phyloP scores from a whole-genome alignment of 92 coral and sea anemone genomes.

The Parazoanthus atlanticus region DNA sequence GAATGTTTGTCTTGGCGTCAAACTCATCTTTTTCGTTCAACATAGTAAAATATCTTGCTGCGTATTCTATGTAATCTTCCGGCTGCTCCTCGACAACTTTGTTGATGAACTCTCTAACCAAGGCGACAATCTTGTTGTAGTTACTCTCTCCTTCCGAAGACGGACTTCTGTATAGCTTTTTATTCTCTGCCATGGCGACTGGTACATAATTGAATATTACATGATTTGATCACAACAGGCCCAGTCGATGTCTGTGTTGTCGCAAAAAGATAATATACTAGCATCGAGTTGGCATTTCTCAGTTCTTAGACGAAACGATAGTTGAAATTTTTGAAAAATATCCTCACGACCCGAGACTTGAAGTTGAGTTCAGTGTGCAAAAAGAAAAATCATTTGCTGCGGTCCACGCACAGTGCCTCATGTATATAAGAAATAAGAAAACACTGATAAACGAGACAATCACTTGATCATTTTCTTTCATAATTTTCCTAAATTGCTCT shows the following conservation, averaged over 20 bases:
- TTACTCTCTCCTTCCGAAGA: not conserved
- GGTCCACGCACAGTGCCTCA: not conserved
- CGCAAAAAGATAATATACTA: not conserved
- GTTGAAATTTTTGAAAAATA: not conserved
- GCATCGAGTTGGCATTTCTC: not conserved
- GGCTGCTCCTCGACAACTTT: constrained; percentile 39
- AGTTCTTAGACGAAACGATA: not conserved
- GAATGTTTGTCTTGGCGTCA: not conserved
- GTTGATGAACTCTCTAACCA: constrained; percentile 43
- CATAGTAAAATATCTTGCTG: constrained; percentile 45
- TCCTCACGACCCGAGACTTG: not conserved
- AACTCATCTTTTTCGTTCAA: constrained; percentile 43
- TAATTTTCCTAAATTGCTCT: not conserved
- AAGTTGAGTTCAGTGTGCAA: not conserved
- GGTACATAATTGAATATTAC: not conserved
- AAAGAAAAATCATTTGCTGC: not conserved
- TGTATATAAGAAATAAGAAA: not conserved
- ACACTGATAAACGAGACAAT: not conserved
- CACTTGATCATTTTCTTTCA: not conserved
- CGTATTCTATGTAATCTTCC: constrained; percentile 45
- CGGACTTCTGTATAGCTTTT: not conserved
- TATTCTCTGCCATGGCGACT: constrained; percentile 12
- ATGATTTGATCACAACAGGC: not conserved
- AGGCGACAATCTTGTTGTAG: not conserved
- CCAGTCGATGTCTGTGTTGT: not conserved